A percentile compares a stretch with the other conserved stretches of the same genome.
Evolutionary conservation across 2,888 invertebrate genomes (phyloP).

Genomic region (Gymnocheta viridis): DNA sequence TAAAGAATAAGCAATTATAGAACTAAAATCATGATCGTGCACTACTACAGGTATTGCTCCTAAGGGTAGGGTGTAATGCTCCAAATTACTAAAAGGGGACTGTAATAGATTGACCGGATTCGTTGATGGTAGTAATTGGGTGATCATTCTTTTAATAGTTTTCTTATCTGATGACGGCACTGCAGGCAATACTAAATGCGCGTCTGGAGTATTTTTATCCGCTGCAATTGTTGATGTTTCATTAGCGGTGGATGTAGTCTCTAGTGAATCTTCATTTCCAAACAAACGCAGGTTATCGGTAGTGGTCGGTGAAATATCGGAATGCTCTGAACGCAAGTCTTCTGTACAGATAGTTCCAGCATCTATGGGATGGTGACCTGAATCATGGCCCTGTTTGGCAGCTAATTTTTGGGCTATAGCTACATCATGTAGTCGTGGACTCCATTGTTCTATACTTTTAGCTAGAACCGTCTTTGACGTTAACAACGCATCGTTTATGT

Average conservation of each 20-base stretch:
- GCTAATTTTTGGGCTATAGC: constrained; percentile 77
- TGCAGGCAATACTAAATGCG: constrained; percentile 67
- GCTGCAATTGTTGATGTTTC: constrained; percentile 22
- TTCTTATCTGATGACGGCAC: constrained; percentile 83
- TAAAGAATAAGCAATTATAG: constrained; percentile 92
- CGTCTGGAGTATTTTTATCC: constrained; percentile 66
- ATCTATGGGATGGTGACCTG: constrained; percentile 72
- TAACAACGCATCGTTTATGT: constrained; percentile 85
- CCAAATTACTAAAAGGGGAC: constrained; percentile 85
- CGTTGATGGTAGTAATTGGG: constrained; percentile 86
- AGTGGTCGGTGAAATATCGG: constrained; percentile 78
- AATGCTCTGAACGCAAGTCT: constrained; percentile 82
- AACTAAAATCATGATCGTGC: constrained; percentile 91
- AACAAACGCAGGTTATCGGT: constrained; percentile 39
- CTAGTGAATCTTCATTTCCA: constrained; percentile 38
- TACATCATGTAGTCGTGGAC: constrained; percentile 83
- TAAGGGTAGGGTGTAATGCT: constrained; percentile 87
- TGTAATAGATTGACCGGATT: constrained; percentile 82
- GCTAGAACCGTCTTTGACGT: constrained; percentile 86
- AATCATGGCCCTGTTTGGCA: constrained; percentile 73
- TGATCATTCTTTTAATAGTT: constrained; percentile 86
- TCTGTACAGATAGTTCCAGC: constrained; percentile 81
- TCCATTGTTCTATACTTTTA: constrained; percentile 89
- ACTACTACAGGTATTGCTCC: constrained; percentile 87
- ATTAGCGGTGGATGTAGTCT: constrained; percentile 37